phyloP scores from a whole-genome alignment of 2,797 vertebrate species.

The Falco peregrinus region DNA sequence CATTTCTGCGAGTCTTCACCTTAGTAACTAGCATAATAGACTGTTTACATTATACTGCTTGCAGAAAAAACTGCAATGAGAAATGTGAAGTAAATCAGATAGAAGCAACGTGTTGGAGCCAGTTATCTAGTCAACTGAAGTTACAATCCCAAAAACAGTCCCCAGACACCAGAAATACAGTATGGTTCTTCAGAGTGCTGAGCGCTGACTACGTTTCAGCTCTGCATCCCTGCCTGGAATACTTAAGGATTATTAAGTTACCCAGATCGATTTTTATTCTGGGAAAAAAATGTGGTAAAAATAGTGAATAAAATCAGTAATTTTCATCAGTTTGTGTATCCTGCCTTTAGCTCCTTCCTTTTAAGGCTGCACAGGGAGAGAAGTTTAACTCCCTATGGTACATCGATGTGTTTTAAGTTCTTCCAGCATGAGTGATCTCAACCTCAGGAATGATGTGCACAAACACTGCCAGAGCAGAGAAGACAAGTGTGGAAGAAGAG shows the following conservation, averaged over 20 bases:
- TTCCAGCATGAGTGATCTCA: slow-evolving; percentile 35
- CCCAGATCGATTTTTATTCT: not conserved
- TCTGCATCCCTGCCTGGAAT: not conserved
- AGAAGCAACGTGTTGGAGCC: not conserved
- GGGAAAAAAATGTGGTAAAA: slow-evolving; percentile 1
- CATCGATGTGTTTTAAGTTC: not conserved
- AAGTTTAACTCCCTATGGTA: slow-evolving; percentile 10
- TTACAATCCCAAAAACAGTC: not conserved
- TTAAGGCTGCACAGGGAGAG: slow-evolving; percentile 20
- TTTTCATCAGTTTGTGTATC: slow-evolving; percentile 43
- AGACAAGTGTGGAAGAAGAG: slow-evolving; percentile 1
- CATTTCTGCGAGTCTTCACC: not conserved
- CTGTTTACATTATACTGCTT: not conserved
- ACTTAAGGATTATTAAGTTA: slow-evolving; percentile 22
- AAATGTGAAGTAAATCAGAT: not conserved
- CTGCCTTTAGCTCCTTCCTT: slow-evolving; percentile 50
- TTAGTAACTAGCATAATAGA: not conserved
- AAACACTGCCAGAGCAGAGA: not conserved
- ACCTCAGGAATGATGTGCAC: not conserved
- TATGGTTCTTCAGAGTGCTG: not conserved
- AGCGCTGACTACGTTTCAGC: not conserved
- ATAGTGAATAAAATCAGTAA: slow-evolving; percentile 38
- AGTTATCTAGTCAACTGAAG: not conserved
- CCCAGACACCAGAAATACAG: not conserved
- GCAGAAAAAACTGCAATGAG: not conserved